Percentiles rank a stretch among this genome's conserved stretches.
Evolutionary conservation across 2,797 vertebrate genomes (phyloP).

Genomic region (Brachyrhaphis roseni): DNA sequence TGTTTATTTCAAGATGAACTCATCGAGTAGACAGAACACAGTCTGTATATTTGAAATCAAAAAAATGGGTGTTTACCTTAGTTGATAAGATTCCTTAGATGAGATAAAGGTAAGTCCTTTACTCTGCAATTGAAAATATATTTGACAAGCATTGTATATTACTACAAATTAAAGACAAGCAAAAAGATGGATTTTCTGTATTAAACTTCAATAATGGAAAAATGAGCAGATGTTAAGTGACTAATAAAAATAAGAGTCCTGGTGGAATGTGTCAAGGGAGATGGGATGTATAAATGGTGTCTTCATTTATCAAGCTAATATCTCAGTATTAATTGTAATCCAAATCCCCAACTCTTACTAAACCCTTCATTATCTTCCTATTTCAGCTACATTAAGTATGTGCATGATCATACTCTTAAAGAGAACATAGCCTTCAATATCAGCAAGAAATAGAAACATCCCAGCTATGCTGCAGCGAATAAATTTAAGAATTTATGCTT

Average conservation of each 20-base stretch:
- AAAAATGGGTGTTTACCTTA: background rate
- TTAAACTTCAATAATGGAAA: slow-evolving; percentile 22
- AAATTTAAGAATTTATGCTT: slow-evolving; percentile 66
- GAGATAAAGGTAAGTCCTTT: background rate
- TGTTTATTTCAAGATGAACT: slow-evolving; percentile 4
- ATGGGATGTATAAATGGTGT: slow-evolving; percentile 69
- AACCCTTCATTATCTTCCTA: slow-evolving; percentile 58
- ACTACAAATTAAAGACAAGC: slow-evolving; percentile 13
- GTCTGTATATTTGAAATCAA: slow-evolving; percentile 22
- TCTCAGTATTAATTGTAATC: slow-evolving; percentile 71
- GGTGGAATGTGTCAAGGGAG: slow-evolving; percentile 47
- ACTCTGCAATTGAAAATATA: slow-evolving; percentile 24
- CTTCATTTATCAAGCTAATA: slow-evolving; percentile 70
- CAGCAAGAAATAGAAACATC: slow-evolving; percentile 66
- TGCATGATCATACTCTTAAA: slow-evolving; percentile 45
- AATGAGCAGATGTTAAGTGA: slow-evolving; percentile 34
- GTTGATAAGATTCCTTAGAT: background rate
- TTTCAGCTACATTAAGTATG: slow-evolving; percentile 67
- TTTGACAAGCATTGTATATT: slow-evolving; percentile 29
- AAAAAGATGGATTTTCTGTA: slow-evolving; percentile 18
- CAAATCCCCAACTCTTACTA: slow-evolving; percentile 58
- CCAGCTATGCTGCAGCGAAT: slow-evolving; percentile 56
- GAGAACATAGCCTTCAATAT: slow-evolving; percentile 54
- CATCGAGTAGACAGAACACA: slow-evolving; percentile 8
- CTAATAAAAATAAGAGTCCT: slow-evolving; percentile 57